phyloP scores from a whole-genome alignment of 2,888 invertebrate genomes.

The Lithophane ornitopus region DNA sequence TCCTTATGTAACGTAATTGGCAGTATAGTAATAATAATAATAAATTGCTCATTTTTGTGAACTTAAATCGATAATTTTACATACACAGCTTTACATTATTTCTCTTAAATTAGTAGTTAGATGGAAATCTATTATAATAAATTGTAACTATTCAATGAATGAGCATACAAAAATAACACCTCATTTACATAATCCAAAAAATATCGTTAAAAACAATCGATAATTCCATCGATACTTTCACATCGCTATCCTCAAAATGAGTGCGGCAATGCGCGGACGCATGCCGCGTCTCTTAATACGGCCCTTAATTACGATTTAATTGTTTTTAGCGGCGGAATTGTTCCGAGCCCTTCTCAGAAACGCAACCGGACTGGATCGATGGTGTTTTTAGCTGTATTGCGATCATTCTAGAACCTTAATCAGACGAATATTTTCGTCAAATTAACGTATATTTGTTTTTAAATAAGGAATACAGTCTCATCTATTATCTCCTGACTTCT shows the following conservation, averaged over 20 bases:
- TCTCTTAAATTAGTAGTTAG: background rate
- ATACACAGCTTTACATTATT: background rate
- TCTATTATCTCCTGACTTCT: conserved; percentile 38
- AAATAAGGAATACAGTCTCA: conserved; percentile 13
- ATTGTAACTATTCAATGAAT: background rate
- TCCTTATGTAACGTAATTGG: conserved; percentile 24
- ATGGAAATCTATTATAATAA: background rate
- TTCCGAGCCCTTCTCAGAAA: conserved; percentile 82
- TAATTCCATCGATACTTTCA: conserved; percentile 54
- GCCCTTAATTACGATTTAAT: conserved; percentile 89
- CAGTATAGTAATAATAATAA: conserved; percentile 8
- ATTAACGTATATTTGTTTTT: conserved; percentile 29
- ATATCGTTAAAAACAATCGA: conserved; percentile 27
- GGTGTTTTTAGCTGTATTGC: conserved; percentile 69
- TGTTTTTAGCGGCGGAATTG: conserved; percentile 87
- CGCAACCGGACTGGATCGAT: conserved; percentile 60
- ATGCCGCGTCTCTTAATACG: conserved; percentile 86
- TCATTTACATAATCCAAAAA: background rate
- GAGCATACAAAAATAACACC: background rate
- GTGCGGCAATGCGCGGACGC: conserved; percentile 79
- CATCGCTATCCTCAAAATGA: conserved; percentile 81
- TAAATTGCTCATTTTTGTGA: conserved; percentile 2
- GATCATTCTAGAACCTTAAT: conserved; percentile 72
- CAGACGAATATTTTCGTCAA: conserved; percentile 40
- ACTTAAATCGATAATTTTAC: background rate